phyloP scores from a whole-genome alignment of 2,797 vertebrate genomes.

The Morelia viridis region DNA sequence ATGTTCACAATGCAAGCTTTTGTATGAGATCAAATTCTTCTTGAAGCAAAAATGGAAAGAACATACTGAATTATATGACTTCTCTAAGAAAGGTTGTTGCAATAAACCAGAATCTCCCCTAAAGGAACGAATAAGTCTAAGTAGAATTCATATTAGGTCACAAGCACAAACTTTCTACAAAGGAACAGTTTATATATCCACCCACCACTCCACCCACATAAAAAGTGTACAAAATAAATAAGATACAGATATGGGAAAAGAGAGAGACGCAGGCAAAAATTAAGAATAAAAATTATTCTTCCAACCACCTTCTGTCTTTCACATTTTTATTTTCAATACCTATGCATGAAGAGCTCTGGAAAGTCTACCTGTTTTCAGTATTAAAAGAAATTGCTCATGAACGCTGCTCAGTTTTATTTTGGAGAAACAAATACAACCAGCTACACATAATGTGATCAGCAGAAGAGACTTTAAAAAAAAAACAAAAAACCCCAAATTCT shows the following conservation, averaged over 20 bases:
- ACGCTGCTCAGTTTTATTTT: slow-evolving; percentile 20
- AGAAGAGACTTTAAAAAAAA: slow-evolving; percentile 1
- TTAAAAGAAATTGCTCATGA: slow-evolving; percentile 1
- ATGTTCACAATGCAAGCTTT: background rate
- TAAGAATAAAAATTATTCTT: background rate
- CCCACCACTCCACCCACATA: background rate
- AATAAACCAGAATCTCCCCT: background rate
- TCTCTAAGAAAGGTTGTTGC: background rate
- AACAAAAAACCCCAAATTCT: background rate
- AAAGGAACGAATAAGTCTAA: background rate
- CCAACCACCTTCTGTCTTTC: background rate
- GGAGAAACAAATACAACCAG: background rate
- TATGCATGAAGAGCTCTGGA: background rate
- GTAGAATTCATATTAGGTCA: background rate
- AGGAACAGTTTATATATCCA: background rate
- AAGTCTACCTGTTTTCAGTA: slow-evolving; percentile 7
- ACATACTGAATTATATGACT: background rate
- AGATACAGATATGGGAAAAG: background rate
- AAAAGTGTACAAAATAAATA: background rate
- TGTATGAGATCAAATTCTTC: background rate
- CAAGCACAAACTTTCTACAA: background rate
- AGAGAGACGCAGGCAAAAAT: background rate
- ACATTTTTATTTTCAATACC: slow-evolving; percentile 4
- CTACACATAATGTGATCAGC: background rate
- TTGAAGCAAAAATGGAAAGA: background rate